A percentile compares a stretch with the other conserved stretches of the same genome.
phyloP scores from a whole-genome alignment of 2,888 invertebrate genomes.

The Hesperia comma region DNA sequence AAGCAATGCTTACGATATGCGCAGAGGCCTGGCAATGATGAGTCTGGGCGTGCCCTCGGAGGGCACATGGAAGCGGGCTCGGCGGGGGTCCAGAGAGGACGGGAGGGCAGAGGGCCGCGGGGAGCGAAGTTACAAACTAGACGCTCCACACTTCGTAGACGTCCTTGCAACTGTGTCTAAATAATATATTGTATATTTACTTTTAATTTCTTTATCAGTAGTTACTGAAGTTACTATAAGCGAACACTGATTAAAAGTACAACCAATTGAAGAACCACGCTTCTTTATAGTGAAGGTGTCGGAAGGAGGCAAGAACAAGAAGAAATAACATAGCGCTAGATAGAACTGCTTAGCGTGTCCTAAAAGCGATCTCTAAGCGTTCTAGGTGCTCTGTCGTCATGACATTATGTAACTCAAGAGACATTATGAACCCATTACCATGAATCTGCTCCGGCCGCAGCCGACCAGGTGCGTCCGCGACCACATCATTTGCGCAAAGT shows the following conservation, averaged over 20 bases:
- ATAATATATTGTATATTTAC: too few species aligned
- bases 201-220: too few species aligned
- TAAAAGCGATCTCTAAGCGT: too few species aligned
- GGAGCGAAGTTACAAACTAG: conserved; percentile 76
- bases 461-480: conserved; percentile 72
- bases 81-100: conserved; percentile 61
- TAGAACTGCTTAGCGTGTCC: too few species aligned
- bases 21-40: conserved; percentile 55
- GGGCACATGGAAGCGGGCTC: conserved; percentile 62
- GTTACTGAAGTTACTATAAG: too few species aligned
- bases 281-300: too few species aligned
- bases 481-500: conserved; percentile 74
- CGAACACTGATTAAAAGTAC: too few species aligned
- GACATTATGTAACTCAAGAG: neutral
- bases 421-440: conserved; percentile 53
- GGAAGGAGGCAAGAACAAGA: too few species aligned
- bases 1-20: conserved; percentile 61
- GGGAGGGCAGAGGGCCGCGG: conserved; percentile 55
- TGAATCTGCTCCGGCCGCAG: conserved; percentile 71
- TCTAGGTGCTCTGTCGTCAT: too few species aligned
- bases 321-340: too few species aligned
- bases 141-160: conserved; percentile 67
- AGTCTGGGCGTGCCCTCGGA: conserved; percentile 48
- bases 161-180: conserved; percentile 56
- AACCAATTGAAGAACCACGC: too few species aligned